Percentiles rank a stretch among this genome's conserved stretches.
Conservation (phyloP, 2,113 vertebrate species). For the Cyanoliseus patagonus region DNA sequence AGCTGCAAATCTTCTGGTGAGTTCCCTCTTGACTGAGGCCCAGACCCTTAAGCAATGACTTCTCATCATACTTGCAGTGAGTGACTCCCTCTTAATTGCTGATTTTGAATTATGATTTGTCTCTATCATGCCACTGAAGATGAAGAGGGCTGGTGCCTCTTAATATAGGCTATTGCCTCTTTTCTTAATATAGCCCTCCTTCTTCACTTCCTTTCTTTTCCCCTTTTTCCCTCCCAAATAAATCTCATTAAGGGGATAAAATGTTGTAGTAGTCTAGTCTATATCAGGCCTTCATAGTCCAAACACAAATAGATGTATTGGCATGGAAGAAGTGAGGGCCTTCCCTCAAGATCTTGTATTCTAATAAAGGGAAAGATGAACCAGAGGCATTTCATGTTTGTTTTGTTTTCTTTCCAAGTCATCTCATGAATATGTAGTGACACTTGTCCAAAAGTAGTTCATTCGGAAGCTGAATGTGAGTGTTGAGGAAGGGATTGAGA, state of each 20-base stretch:
- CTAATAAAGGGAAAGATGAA: not conserved
- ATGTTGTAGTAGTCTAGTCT: not conserved
- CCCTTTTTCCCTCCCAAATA: not conserved
- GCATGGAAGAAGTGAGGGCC: not conserved
- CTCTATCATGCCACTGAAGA: not conserved
- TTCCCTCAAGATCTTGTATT: not conserved
- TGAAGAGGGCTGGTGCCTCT: not conserved
- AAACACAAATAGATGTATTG: not conserved
- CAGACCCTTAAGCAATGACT: not conserved
- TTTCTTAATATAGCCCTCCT: not conserved
- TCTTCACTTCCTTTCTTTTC: not conserved
- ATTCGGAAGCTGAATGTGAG: not conserved
- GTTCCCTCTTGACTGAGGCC: not conserved
- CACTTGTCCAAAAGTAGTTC: not conserved
- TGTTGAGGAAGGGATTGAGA: not conserved
- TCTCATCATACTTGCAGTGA: not conserved
- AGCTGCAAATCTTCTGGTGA: not conserved
- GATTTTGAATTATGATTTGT: constrained; percentile 9
- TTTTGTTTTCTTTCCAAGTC: not conserved
- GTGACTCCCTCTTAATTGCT: not conserved
- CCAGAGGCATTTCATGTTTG: not conserved
- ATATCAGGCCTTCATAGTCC: rapidly evolving
- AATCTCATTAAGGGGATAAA: not conserved
- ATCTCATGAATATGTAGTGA: not conserved
- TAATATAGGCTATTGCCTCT: not conserved